Conservation (phyloP, 2,113 vertebrate species). For the Hassar affinis region DNA sequence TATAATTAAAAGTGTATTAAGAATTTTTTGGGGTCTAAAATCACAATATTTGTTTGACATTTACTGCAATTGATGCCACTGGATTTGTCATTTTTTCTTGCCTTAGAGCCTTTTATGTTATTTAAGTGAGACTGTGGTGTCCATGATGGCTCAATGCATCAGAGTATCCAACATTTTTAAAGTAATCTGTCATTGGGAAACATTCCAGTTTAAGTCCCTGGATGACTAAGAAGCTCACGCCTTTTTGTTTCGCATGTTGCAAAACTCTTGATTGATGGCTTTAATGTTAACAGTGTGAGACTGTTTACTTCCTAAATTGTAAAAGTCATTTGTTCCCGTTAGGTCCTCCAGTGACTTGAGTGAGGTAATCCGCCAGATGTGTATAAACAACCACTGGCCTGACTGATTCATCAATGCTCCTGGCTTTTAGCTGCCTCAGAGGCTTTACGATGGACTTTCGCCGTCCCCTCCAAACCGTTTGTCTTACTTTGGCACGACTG, state of each 20-base stretch:
- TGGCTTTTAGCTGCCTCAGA: constrained; percentile 65
- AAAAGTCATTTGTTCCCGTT: constrained; percentile 51
- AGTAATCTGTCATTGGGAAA: constrained; percentile 34
- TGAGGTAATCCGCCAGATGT: constrained; percentile 67
- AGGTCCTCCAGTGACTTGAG: constrained; percentile 60
- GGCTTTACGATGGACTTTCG: constrained; percentile 34
- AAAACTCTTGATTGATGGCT: constrained; percentile 44
- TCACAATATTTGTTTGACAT: neutral
- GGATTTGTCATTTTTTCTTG: neutral
- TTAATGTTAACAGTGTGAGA: constrained; percentile 46
- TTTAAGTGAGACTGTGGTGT: neutral
- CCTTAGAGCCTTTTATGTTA: neutral
- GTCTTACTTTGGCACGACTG: constrained; percentile 25
- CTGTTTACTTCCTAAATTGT: constrained; percentile 53
- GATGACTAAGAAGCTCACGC: constrained; percentile 16
- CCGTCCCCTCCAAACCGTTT: constrained; percentile 20
- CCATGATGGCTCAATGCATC: constrained; percentile 12
- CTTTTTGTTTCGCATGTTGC: constrained; percentile 29
- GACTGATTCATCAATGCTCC: constrained; percentile 66
- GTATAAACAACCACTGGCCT: constrained; percentile 68
- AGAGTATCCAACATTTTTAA: constrained; percentile 24
- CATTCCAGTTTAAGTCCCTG: constrained; percentile 32
- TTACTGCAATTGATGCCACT: neutral
- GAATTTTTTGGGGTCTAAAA: no score
- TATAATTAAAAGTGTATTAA: neutral